These are phyloP conservation scores for Crocallis elinguaria DNA, from an alignment of 2,888 invertebrate species.

Conservation along the genomic window DNA sequence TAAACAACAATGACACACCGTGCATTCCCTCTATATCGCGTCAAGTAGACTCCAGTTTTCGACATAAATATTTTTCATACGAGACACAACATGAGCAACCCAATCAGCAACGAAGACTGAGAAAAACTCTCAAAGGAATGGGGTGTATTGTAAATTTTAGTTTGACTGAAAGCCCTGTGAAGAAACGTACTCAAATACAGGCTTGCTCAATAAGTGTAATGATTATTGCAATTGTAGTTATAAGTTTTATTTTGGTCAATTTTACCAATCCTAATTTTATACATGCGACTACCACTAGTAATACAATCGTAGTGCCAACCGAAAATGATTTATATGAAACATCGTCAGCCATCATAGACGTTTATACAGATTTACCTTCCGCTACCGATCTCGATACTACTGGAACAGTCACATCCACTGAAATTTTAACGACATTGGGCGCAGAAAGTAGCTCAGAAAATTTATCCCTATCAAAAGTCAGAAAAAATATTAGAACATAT, in stretches of 20 bases:
- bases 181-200: slow-evolving; percentile 79
- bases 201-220: slow-evolving; percentile 83
- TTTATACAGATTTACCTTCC: slow-evolving; percentile 51
- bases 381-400: slow-evolving; percentile 39
- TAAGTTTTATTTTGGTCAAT: slow-evolving; percentile 81
- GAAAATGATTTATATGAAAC: slow-evolving; percentile 63
- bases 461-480: slow-evolving; percentile 66
- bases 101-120: slow-evolving; percentile 63
- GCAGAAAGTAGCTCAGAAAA: slow-evolving; percentile 54
- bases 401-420: slow-evolving; percentile 51
- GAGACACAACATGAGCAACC: slow-evolving; percentile 60
- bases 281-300: slow-evolving; percentile 61
- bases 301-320: slow-evolving; percentile 80
- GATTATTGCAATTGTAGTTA: slow-evolving; percentile 79
- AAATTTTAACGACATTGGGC: slow-evolving; percentile 41
- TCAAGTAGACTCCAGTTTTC: slow-evolving; percentile 69
- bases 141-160: slow-evolving; percentile 77
- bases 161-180: slow-evolving; percentile 72
- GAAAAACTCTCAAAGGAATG: slow-evolving; percentile 76
- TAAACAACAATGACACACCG: slow-evolving; percentile 50
- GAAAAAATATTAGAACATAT: slow-evolving; percentile 76
- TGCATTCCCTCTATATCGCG: slow-evolving; percentile 77
- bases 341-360: slow-evolving; percentile 59
- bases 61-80: slow-evolving; percentile 71
- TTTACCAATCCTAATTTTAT: slow-evolving; percentile 76